These are phyloP conservation scores for Sialia sialis DNA, from an alignment of 2,113 vertebrate species.

Conservation along the genomic window DNA sequence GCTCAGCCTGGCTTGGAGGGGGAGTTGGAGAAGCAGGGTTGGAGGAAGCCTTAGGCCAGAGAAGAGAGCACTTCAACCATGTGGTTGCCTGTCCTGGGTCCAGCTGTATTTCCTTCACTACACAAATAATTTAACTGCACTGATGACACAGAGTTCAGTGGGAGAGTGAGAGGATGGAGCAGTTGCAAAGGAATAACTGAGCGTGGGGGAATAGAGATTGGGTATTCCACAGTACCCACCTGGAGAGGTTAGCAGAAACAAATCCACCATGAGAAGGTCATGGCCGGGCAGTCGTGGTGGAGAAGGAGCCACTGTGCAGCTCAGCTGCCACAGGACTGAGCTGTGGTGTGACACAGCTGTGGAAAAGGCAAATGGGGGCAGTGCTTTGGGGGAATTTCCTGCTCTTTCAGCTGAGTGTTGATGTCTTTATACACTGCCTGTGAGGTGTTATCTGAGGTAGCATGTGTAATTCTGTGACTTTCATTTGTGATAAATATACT, in stretches of 20 bases:
- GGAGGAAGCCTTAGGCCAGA: not conserved
- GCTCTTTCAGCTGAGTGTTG: not conserved
- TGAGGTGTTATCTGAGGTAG: not conserved
- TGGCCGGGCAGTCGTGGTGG: accelerated
- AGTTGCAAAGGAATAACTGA: not conserved
- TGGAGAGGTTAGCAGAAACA: not conserved
- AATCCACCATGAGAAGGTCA: not conserved
- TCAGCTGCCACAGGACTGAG: not conserved
- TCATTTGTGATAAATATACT: not conserved
- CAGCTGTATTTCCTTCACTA: not conserved
- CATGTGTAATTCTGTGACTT: not conserved
- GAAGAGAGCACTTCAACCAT: not conserved
- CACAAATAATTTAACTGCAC: not conserved
- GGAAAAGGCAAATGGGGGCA: not conserved
- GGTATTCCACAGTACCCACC: not conserved
- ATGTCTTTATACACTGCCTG: accelerated
- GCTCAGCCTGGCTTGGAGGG: not conserved
- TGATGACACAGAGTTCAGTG: not conserved
- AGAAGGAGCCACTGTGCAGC: not conserved
- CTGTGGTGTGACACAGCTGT: not conserved
- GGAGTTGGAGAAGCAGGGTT: accelerated
- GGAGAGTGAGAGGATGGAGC: not conserved
- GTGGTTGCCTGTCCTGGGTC: not conserved
- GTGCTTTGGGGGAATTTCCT: not conserved
- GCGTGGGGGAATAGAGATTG: not conserved